These are phyloP conservation scores for Trissolcus basalis DNA, from an alignment of 1,140 invertebrate genomes.

Conservation along the genomic window DNA sequence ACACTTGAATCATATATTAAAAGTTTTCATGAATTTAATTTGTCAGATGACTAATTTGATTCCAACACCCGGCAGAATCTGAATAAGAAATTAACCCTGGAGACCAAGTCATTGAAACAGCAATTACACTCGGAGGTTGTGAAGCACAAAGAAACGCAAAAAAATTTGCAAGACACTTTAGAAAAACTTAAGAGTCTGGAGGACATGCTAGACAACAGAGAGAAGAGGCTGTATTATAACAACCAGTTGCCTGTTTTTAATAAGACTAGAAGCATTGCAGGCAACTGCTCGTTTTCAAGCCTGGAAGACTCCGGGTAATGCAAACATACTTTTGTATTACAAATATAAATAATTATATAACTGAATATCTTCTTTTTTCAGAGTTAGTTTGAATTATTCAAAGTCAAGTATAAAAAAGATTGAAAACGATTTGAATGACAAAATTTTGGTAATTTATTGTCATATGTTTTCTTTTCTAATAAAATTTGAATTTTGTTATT, in stretches of 20 bases:
- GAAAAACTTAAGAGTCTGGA: slow-evolving; percentile 80
- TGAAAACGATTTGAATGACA: slow-evolving; percentile 30
- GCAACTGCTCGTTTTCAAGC: slow-evolving; percentile 63
- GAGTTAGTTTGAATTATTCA: slow-evolving; percentile 31
- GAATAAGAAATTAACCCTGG: slow-evolving; percentile 81
- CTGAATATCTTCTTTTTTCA: slow-evolving; percentile 17
- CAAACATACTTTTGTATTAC: neutral
- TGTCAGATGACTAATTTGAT: slow-evolving; percentile 1
- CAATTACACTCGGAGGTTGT: slow-evolving; percentile 81
- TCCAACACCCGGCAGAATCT: slow-evolving; percentile 71
- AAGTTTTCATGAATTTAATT: neutral
- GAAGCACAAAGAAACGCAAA: slow-evolving; percentile 83
- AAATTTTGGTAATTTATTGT: slow-evolving; percentile 36
- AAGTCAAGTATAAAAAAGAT: slow-evolving; percentile 35
- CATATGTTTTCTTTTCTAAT: neutral
- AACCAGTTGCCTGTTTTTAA: slow-evolving; percentile 63
- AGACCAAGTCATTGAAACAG: slow-evolving; percentile 83
- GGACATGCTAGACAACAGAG: slow-evolving; percentile 68
- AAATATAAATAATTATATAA: slow-evolving; percentile 3
- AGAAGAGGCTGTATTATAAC: slow-evolving; percentile 67
- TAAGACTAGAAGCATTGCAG: slow-evolving; percentile 58
- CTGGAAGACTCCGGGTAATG: slow-evolving; percentile 52
- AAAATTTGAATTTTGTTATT: neutral
- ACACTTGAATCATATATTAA: slow-evolving; percentile 9
- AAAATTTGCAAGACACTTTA: slow-evolving; percentile 80